Percentiles rank a stretch among this genome's conserved stretches.
Evolutionary conservation across 1,140 invertebrate species (phyloP).

Genomic region (Bombus confusus): DNA sequence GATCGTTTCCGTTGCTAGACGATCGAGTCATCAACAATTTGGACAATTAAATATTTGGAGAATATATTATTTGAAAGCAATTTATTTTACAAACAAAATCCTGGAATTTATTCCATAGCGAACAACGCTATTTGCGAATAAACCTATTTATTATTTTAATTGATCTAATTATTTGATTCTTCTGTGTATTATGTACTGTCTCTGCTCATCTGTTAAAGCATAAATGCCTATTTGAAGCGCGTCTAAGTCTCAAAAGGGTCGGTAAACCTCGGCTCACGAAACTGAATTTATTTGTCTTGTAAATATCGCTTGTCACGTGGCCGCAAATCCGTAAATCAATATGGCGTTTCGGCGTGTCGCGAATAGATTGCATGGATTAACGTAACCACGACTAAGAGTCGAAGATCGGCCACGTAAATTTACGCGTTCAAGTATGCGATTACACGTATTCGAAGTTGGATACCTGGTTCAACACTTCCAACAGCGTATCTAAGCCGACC

Average conservation of each 20-base stretch:
- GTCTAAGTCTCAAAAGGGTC: background rate
- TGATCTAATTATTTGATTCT: too few species aligned
- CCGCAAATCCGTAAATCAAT: conserved; percentile 27
- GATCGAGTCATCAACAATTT: too few species aligned
- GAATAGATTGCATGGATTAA: conserved; percentile 22
- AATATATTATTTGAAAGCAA: too few species aligned
- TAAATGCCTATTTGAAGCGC: background rate
- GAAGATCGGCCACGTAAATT: background rate
- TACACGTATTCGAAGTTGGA: background rate
- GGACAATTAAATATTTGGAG: too few species aligned
- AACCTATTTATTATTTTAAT: too few species aligned
- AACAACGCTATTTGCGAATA: too few species aligned
- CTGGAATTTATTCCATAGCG: too few species aligned
- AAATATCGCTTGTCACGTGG: background rate
- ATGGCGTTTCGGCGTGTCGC: conserved; percentile 1
- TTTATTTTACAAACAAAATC: too few species aligned
- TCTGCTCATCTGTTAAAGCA: background rate
- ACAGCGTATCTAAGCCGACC: too few species aligned
- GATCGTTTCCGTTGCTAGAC: too few species aligned
- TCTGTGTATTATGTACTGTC: too few species aligned
- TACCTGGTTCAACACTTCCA: background rate
- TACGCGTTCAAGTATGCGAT: background rate
- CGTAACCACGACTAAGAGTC: conserved; percentile 17
- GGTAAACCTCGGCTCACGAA: background rate
- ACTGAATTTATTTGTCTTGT: background rate